These are phyloP conservation scores for Ictalurus furcatus DNA, from an alignment of 2,113 vertebrate species.

Conservation along the genomic window DNA sequence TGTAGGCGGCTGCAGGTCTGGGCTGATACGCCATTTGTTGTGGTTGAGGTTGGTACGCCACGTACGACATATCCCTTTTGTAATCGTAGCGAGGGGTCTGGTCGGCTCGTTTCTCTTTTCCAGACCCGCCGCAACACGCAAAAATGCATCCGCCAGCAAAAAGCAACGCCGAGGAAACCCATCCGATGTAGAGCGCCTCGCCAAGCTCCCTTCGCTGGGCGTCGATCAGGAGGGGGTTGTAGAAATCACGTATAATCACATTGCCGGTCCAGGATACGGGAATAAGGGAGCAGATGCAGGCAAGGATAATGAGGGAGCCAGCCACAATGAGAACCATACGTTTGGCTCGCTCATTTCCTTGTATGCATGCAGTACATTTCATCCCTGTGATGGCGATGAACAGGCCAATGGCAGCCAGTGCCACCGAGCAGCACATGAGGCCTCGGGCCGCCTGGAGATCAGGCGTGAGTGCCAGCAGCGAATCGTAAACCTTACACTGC, in stretches of 20 bases:
- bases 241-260: conserved; percentile 77
- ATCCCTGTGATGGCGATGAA: conserved; percentile 76
- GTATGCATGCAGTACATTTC: conserved; percentile 74
- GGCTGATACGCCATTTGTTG: conserved; percentile 47
- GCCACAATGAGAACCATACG: conserved; percentile 67
- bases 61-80: conserved; percentile 58
- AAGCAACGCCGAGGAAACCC: conserved; percentile 73
- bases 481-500: conserved; percentile 89
- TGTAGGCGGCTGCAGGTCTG: conserved; percentile 59
- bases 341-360: conserved; percentile 67
- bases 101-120: conserved; percentile 44
- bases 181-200: conserved; percentile 78
- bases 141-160: conserved; percentile 74
- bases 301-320: conserved; percentile 68
- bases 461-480: conserved; percentile 79
- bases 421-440: conserved; percentile 81
- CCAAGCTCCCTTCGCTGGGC: conserved; percentile 79
- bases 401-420: conserved; percentile 72
- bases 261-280: conserved; percentile 78
- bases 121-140: conserved; percentile 63
- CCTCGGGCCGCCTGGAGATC: conserved; percentile 81
- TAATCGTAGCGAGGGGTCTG: conserved; percentile 57
- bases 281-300: conserved; percentile 70
- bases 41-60: conserved; percentile 52
- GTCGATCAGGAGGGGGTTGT: conserved; percentile 74